Conservation (phyloP, 2,797 vertebrate species). For the Alcedo atthis region DNA sequence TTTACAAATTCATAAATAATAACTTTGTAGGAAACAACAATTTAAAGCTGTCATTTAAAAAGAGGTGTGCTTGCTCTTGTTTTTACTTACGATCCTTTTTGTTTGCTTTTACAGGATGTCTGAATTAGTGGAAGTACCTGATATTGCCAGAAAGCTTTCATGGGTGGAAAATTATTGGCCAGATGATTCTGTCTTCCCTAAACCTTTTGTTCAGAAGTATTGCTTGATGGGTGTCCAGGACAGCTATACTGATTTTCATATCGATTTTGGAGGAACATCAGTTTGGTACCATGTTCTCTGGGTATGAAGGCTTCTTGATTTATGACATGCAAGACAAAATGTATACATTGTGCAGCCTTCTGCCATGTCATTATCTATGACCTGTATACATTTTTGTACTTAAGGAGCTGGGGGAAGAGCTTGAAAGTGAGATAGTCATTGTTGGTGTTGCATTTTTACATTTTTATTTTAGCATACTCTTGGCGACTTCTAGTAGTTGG, state of each 20-base stretch:
- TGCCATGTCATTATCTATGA: neutral
- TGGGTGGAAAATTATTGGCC: constrained; percentile 99
- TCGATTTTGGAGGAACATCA: constrained; percentile 98
- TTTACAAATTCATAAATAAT: neutral
- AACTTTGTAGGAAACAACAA: neutral
- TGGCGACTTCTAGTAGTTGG: neutral
- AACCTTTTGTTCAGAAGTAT: constrained; percentile 99
- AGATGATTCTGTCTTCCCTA: constrained; percentile 97
- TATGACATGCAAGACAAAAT: neutral
- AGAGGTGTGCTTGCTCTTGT: neutral
- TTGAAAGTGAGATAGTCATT: neutral
- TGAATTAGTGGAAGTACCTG: constrained; percentile 93
- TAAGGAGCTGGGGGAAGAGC: neutral
- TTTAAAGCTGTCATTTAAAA: neutral
- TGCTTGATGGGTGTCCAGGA: constrained; percentile 98
- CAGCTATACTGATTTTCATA: constrained; percentile 99
- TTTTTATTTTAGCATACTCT: neutral
- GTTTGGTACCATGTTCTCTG: constrained; percentile 99
- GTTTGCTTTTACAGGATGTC: constrained; percentile 87
- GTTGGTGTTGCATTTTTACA: neutral
- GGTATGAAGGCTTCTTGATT: constrained; percentile 80
- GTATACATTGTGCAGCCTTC: neutral
- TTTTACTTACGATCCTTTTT: constrained; percentile 32
- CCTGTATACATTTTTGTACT: neutral
- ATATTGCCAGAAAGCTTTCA: constrained; percentile 96